Evolutionary conservation across 2,888 invertebrate genomes (phyloP), one percentile per base, ranked within the genome.

Genomic region (Salticus scenicus): DNA sequence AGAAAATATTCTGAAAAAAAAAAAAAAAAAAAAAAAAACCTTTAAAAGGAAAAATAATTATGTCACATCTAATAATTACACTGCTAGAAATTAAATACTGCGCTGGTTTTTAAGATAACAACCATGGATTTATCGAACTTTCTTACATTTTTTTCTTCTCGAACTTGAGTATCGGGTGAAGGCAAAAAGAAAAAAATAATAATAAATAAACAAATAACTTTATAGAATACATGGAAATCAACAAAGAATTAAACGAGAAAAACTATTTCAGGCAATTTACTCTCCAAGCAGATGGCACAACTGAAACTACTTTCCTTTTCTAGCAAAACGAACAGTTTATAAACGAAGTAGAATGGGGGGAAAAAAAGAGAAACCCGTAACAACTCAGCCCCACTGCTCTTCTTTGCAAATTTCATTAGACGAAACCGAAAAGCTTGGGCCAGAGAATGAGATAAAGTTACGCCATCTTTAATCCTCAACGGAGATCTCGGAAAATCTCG

Each of bases 341-440:
- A 78, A 78, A 71, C 57, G 42, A 78, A 78, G 41, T 27, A 41
- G 37, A 71, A 70, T 63, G 37, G 12, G 37, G 37, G 12, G 37
- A 47, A 47, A 47, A 47, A 10, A 10, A 47, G 42, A 47, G 42
- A 17, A 14, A 47, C 42, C 37, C 37, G 37, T 4, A 37, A 10
- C 37, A 37, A 10, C 24, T 12, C 57, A 20, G 57, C 57, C 20
- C 10, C 24, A 4, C 63, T 30, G 41, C 69, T 41, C 63, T 81
- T 80, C 57, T 70, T 74, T 81, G 81, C 74, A 81, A 81, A 81
- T 81, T 81, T 81, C 81, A 81, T 81, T 81, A 81, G 57, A 74
- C 69, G 51, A 57, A 51, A 69, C 67, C 73, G 33, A 79, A 79
- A 77, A 72, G 33, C 27, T 17, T 66, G 69, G 47, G n/a, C 20